Evolutionary conservation across 2,797 vertebrate genomes (phyloP).

Genomic region (Pipistrellus nathusii): DNA sequence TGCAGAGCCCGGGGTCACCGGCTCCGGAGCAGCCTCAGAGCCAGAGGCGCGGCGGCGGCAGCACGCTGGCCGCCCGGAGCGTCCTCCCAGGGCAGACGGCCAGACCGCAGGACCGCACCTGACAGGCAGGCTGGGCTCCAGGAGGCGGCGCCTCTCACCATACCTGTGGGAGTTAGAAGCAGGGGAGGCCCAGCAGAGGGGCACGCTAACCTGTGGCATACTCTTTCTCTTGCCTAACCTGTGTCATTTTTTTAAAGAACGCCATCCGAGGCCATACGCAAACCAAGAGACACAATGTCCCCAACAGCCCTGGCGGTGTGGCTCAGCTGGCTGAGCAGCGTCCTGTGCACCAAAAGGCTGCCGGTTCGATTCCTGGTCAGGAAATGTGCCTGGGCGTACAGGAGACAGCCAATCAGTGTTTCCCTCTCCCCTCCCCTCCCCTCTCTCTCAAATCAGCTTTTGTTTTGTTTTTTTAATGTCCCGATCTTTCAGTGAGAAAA

Average conservation of each 20-base stretch:
- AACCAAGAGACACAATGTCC: neutral
- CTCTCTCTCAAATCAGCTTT: neutral
- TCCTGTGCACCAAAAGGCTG: neutral
- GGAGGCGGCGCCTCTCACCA: neutral
- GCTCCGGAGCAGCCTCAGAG: neutral
- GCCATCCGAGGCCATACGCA: neutral
- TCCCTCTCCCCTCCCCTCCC: neutral
- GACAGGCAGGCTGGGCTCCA: neutral
- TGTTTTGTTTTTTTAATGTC: neutral
- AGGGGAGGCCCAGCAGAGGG: neutral
- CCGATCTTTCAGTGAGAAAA: neutral
- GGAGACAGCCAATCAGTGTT: neutral
- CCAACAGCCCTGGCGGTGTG: neutral
- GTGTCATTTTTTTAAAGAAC: neutral
- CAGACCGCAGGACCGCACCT: no score
- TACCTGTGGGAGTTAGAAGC: neutral
- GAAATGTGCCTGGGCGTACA: neutral
- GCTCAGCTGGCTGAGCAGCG: neutral
- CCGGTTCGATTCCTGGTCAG: neutral
- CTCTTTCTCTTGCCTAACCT: no score
- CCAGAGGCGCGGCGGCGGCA: no score
- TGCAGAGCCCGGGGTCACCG: neutral
- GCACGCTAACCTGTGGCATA: neutral
- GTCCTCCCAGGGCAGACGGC: neutral
- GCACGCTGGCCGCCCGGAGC: neutral